These are phyloP conservation scores for Upupa epops DNA, from an alignment of 2,113 vertebrate genomes.

Conservation along the genomic window DNA sequence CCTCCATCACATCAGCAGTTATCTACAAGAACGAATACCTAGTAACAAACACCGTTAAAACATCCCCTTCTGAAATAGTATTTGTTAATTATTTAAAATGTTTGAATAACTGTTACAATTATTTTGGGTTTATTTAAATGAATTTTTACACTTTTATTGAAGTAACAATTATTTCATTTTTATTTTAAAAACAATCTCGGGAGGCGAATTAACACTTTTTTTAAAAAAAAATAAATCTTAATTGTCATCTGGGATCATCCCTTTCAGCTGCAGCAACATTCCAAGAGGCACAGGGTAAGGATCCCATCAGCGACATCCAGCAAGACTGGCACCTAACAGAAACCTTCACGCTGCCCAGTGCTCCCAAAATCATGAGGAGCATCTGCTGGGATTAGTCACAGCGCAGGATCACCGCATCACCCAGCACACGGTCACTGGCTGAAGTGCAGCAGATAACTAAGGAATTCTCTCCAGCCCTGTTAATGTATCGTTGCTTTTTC, in stretches of 20 bases:
- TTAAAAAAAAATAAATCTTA: not conserved
- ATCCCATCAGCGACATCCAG: not conserved
- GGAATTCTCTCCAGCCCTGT: not conserved
- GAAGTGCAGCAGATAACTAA: not conserved
- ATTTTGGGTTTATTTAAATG: no score
- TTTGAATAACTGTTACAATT: no score
- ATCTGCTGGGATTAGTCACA: not conserved
- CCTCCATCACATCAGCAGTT: not conserved
- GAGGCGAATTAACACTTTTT: no score
- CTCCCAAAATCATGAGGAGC: not conserved
- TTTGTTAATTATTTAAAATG: no score
- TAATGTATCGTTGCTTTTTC: not conserved
- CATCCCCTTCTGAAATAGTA: not conserved
- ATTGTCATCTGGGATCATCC: not conserved
- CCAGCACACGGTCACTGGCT: not conserved
- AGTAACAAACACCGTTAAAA: not conserved
- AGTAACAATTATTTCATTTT: no score
- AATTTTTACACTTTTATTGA: no score
- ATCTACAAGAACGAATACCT: not conserved
- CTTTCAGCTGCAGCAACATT: not conserved
- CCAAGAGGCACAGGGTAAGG: not conserved
- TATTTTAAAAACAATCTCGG: no score
- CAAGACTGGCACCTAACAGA: not conserved
- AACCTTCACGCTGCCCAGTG: not conserved
- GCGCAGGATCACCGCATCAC: not conserved